Evolutionary conservation across 2,797 vertebrate genomes (phyloP), one percentile per base, ranked within the genome.

Genomic region (Epinephelus awoara): DNA sequence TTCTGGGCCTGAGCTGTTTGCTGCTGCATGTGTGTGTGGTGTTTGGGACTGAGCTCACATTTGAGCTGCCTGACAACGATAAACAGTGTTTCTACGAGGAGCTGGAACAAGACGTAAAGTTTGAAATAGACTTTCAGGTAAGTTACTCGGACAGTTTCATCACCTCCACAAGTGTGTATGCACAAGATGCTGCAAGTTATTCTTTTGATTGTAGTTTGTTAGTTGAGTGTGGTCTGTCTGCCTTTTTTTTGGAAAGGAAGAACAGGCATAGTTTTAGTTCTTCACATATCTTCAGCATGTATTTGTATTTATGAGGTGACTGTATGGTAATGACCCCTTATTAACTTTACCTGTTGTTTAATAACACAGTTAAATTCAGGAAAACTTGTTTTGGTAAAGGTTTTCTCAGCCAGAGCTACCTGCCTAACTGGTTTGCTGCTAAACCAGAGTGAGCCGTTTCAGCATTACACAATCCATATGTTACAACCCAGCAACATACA

Each of bases 1-100:
- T 13, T 18, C 18, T 68, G 19, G 80, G 27, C 13, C 38, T 94
- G 25, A 62, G 80, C 23, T 77, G 68, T 59, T 6, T 95, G 29
- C 64, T 93, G 29, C 58, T 95, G 5, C 83, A 68, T 44, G 69
- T 86, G 40, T 56, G 55, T 7, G 19, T 67, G 50, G 91, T 88
- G 65, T 88, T 80, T 40, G 93, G 80, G 38, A 94, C 93, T 0
- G 95, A 96, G 79, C 77, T 96, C 38, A 96, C 95, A 0, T 96
- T 96, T 84, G 94, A 95, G 82, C 92, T 96, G 9, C 84, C 93
- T 0, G 95, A 96, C 79, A 95, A 95, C 59, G 92, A 94, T 0
- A 95, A 95, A 56, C 93, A 96, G 12, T 96, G 96, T 89, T 96
- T 96, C 88, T 94, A 92, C 84, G 94, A 96, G 73, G 95, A 96